Conservation (phyloP, 2,888 invertebrate genomes). For the Agrotis clavis region DNA sequence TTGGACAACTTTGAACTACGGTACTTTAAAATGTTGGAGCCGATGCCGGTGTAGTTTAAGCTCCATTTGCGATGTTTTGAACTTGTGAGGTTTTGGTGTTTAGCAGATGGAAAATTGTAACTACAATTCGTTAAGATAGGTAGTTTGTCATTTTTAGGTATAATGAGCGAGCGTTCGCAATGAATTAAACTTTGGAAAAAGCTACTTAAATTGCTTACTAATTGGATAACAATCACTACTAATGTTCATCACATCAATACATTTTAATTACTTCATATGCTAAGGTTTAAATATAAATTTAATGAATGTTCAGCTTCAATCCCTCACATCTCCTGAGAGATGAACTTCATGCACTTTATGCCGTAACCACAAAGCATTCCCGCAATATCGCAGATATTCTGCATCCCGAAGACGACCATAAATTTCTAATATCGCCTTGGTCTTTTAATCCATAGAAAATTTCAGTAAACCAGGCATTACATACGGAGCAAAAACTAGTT, state of each 20-base stretch:
- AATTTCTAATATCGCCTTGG: slow-evolving; percentile 39
- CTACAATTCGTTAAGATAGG: not conserved
- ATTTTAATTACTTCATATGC: too few relatives aligned
- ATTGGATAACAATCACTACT: too few relatives aligned
- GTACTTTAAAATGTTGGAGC: slow-evolving; percentile 51
- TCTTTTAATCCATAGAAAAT: slow-evolving; percentile 43
- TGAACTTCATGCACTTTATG: slow-evolving; percentile 13
- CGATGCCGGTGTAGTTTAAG: slow-evolving; percentile 41
- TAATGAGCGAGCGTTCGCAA: too few relatives aligned
- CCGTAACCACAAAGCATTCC: slow-evolving; percentile 17
- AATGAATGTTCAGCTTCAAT: not conserved
- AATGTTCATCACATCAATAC: not conserved
- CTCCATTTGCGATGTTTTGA: slow-evolving; percentile 34
- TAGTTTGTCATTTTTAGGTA: too few relatives aligned
- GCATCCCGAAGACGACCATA: slow-evolving; percentile 22
- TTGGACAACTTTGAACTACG: slow-evolving; percentile 46
- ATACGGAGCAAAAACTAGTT: slow-evolving; percentile 48
- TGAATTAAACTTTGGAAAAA: too few relatives aligned
- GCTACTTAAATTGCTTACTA: not conserved
- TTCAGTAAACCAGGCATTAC: slow-evolving; percentile 40
- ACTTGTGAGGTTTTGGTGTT: slow-evolving; percentile 17
- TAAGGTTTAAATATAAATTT: not conserved
- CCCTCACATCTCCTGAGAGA: not conserved
- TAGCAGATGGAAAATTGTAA: not conserved
- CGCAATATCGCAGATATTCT: slow-evolving; percentile 20